Conservation (phyloP, 1,140 invertebrate genomes). For the Gonatopus flavifemur region DNA sequence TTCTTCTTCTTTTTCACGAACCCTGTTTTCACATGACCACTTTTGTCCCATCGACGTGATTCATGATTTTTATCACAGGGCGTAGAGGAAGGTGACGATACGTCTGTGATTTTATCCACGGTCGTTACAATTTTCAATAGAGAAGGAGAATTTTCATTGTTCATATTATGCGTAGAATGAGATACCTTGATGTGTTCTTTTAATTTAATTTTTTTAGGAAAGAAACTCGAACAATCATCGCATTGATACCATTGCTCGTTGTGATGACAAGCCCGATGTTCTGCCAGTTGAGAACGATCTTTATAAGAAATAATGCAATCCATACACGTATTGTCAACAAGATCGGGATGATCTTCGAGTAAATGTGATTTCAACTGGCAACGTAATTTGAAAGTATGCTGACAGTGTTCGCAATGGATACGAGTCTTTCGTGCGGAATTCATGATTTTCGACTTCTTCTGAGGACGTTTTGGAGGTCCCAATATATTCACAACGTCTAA, state of each 20-base stretch:
- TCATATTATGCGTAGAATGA: too few species aligned
- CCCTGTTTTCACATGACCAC: background rate
- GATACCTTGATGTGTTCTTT: slow-evolving; percentile 8
- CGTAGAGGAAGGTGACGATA: too few species aligned
- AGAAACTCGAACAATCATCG: slow-evolving; percentile 11
- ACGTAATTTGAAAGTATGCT: background rate
- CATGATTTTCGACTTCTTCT: background rate
- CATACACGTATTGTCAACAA: background rate
- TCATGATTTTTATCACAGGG: background rate
- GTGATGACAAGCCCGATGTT: slow-evolving; percentile 4
- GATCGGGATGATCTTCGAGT: background rate
- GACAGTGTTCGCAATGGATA: slow-evolving; percentile 12
- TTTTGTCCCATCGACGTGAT: background rate
- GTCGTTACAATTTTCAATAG: too few species aligned
- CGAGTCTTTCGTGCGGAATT: background rate
- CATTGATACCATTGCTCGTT: slow-evolving; percentile 10
- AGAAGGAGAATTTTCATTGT: too few species aligned
- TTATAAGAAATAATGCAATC: slow-evolving; percentile 8
- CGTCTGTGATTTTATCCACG: too few species aligned
- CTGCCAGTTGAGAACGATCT: background rate
- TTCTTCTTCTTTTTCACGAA: background rate
- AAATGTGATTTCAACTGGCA: slow-evolving; percentile 11
- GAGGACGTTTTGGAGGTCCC: background rate
- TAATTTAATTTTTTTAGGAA: slow-evolving; percentile 4
- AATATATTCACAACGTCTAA: slow-evolving; percentile 18